Percentiles rank a stretch among this genome's conserved stretches.
phyloP scores from a whole-genome alignment of 2,888 invertebrate species.

The Andrena minutula region DNA sequence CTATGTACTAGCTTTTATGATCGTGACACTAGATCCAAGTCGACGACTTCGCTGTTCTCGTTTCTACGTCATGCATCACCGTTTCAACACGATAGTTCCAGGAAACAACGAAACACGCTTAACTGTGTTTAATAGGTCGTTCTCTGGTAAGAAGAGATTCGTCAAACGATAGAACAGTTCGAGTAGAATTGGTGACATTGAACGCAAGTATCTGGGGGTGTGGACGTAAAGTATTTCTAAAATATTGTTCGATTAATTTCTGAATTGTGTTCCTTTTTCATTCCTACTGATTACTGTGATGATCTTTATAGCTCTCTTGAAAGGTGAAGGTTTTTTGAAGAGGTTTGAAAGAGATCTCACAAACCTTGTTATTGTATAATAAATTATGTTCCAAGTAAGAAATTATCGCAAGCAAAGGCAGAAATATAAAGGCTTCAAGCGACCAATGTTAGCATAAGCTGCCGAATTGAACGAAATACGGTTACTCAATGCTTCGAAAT shows the following conservation, averaged over 20 bases:
- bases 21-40: conserved; percentile 7
- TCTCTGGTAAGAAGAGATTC: neutral
- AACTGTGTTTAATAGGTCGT: conserved; percentile 1
- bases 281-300: neutral
- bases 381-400: too few species aligned
- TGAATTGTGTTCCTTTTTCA: neutral
- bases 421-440: neutral
- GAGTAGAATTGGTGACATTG: neutral
- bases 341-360: too few species aligned
- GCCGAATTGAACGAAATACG: neutral
- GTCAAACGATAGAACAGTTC: neutral
- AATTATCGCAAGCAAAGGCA: too few species aligned
- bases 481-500: conserved; percentile 13
- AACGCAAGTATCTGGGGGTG: neutral
- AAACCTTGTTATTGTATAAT: too few species aligned
- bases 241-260: neutral
- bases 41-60: conserved; percentile 19
- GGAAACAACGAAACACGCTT: conserved; percentile 14
- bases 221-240: neutral
- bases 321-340: too few species aligned
- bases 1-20: conserved; percentile 34
- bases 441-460: neutral
- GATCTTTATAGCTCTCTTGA: too few species aligned
- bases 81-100: conserved; percentile 29
- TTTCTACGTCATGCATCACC: conserved; percentile 7